Conservation (phyloP, 2,113 vertebrate genomes). For the Scolopax mira region DNA sequence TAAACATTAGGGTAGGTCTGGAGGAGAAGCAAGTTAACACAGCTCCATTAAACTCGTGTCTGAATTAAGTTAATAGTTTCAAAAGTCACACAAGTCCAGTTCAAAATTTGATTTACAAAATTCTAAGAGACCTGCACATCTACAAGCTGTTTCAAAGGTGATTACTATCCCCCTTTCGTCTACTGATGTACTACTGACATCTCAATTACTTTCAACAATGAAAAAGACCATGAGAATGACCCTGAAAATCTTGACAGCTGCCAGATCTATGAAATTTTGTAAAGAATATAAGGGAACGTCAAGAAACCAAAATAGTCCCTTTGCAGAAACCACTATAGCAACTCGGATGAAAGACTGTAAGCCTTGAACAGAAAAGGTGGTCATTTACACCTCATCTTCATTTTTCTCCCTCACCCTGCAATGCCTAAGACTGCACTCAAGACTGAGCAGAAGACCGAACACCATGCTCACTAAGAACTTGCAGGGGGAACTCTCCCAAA, state of each 20-base stretch:
- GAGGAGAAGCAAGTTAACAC: background rate
- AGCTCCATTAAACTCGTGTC: background rate
- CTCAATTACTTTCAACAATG: background rate
- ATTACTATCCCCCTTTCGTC: background rate
- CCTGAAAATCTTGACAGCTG: background rate
- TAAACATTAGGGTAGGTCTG: background rate
- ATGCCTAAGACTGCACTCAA: background rate
- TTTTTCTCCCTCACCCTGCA: background rate
- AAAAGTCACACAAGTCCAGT: background rate
- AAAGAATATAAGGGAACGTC: background rate
- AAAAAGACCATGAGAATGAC: background rate
- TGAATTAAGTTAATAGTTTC: background rate
- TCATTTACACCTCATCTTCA: background rate
- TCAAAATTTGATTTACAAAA: background rate
- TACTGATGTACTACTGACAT: background rate
- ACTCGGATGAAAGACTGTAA: background rate
- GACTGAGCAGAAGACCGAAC: background rate
- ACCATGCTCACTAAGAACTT: background rate
- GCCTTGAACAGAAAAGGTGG: background rate
- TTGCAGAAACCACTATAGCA: background rate
- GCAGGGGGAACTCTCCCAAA: background rate
- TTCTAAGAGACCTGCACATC: background rate
- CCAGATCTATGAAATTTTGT: background rate
- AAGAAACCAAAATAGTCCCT: background rate
- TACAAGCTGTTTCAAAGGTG: background rate